These are phyloP conservation scores for Aurelia coerulea DNA, from an alignment of 30 jellyfish, hydroid and myxozoan species.

Conservation along the genomic window DNA sequence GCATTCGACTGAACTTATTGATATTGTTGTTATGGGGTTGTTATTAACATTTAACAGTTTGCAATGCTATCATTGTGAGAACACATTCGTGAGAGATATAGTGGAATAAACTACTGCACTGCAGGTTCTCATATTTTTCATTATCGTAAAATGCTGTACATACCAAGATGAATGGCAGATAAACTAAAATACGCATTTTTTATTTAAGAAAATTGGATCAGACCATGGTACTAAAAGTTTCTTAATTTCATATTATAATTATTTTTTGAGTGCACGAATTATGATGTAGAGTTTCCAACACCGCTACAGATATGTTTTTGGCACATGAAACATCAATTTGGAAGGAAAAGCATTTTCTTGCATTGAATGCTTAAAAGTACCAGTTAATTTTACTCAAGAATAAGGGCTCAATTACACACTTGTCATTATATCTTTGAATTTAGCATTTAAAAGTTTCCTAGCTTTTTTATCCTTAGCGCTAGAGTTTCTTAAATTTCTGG, in stretches of 20 bases:
- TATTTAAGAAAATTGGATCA: not conserved
- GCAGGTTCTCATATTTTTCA: not conserved
- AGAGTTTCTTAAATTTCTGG: no score
- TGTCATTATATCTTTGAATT: no score
- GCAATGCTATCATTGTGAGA: not conserved
- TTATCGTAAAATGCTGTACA: not conserved
- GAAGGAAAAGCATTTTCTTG: no score
- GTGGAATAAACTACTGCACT: not conserved
- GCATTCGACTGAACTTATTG: not conserved
- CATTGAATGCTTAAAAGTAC: no score
- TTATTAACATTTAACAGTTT: not conserved
- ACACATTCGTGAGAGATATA: not conserved
- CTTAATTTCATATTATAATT: not conserved
- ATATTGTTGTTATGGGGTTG: not conserved
- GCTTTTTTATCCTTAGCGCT: no score
- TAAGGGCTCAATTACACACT: no score
- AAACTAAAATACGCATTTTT: not conserved
- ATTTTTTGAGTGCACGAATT: not conserved
- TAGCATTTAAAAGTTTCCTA: no score
- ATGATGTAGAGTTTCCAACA: not conserved
- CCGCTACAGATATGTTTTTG: no score
- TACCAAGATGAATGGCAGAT: not conserved
- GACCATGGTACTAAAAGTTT: constrained; percentile 2
- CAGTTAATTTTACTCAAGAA: no score
- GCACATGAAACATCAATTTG: no score